phyloP scores from a whole-genome alignment of 2,797 vertebrate genomes.

The Australoheros facetus region DNA sequence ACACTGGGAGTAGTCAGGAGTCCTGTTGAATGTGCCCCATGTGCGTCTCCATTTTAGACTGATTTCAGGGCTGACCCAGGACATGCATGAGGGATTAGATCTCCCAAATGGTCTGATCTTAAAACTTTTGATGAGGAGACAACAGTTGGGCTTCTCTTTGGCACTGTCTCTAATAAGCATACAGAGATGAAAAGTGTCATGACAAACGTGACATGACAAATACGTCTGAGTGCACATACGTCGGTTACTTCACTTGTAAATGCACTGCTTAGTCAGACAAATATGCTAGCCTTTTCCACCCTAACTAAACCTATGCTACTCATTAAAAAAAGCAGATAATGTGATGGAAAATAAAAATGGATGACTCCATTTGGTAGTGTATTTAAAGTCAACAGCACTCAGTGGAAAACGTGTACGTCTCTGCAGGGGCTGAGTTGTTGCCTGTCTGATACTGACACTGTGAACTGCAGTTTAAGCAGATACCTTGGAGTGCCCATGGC shows the following conservation, averaged over 20 bases:
- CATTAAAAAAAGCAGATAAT: not conserved
- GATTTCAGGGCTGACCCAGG: conserved; percentile 13
- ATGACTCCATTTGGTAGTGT: not conserved
- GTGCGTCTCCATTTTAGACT: not conserved
- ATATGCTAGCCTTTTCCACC: not conserved
- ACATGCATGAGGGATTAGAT: not conserved
- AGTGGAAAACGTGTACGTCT: conserved; percentile 3
- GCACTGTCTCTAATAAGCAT: not conserved
- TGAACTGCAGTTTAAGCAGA: conserved; percentile 19
- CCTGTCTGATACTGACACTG: conserved; percentile 12
- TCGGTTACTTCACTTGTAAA: conserved; percentile 1
- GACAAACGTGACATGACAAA: not conserved
- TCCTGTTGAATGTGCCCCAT: not conserved
- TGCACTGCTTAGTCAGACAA: not conserved
- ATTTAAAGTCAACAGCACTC: conserved; percentile 24
- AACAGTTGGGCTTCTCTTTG: not conserved
- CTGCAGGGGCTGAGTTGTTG: conserved; percentile 7
- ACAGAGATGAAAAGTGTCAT: not conserved
- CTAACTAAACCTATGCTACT: not conserved
- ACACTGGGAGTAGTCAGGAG: not conserved
- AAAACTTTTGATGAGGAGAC: not conserved
- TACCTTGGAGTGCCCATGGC: conserved; percentile 10
- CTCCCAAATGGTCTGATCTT: not conserved
- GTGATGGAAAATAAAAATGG: not conserved
- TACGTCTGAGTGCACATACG: not conserved